Base-by-base conservation (phyloP, 2,797 vertebrate species). In the Helostoma temminkii region DNA sequence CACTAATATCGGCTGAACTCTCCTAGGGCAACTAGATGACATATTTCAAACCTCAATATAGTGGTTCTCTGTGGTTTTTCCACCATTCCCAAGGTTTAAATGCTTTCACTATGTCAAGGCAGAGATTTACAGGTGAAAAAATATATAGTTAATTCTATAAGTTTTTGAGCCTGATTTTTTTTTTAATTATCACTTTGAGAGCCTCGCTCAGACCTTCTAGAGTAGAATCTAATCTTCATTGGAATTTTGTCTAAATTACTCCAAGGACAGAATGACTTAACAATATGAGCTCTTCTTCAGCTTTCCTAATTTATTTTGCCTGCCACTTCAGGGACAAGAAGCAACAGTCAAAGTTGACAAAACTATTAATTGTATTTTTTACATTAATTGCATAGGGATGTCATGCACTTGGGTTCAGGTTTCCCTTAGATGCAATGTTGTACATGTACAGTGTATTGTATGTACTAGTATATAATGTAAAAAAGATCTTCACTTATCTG, bases 11-110 rank as follows among this genome's bases (percentile, higher is more conserved):
- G 69, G 45, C 71, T 86, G 72, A 86, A 85, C 60, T 80, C 85
- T 92, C 87, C 76, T 12, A 66, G 74, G 86, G 84, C 88, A 62
- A 47, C 6, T 15, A 66, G 67, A 80, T 73, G 74, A 86, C 83
- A 81, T 59, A 50, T 83, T 85, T 79, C 47, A 82, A 88, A 73
- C 22, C 71, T 85, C 69, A 71, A 57, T 72, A 30, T 60, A 54
- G 53, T 18, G 66, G 77, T 57, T 60, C 55, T 59, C 55, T 76
- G 53, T 73, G 32, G n/a, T 79, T 43, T 37, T 80, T 57, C 57
- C 61, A 68, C 48, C 62, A 74, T 68, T 74, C 85, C 61, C 9
- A 1, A 89, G 76, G 71, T 60, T 73, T 73, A 52, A 21, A 54
- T 47, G 66, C 46, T 64, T 79, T 50, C 28, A 24, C 54, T 8